phyloP scores from a whole-genome alignment of 64 coral and sea anemone genomes.

The Cladopsammia gracilis region DNA sequence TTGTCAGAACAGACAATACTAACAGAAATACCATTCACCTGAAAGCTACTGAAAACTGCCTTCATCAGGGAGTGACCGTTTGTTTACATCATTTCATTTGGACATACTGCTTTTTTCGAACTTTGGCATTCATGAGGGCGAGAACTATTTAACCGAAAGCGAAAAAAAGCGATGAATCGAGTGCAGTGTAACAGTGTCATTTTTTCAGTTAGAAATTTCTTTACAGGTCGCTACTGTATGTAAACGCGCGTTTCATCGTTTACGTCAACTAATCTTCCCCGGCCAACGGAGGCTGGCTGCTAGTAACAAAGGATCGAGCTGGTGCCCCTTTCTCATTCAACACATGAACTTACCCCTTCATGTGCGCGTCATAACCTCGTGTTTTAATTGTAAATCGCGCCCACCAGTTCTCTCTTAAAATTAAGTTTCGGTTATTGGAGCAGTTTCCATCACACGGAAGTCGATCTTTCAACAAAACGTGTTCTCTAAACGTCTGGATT shows the following conservation, averaged over 20 bases:
- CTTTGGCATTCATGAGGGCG: neutral
- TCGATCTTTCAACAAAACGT: neutral
- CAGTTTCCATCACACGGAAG: neutral
- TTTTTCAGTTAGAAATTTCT: neutral
- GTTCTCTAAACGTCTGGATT: neutral
- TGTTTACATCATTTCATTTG: too few species aligned
- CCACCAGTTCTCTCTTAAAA: conserved; percentile 39
- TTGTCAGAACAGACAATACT: too few species aligned
- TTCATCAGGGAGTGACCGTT: too few species aligned
- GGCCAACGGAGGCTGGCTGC: neutral
- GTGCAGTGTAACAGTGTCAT: neutral
- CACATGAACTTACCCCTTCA: neutral
- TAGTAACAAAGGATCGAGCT: conserved; percentile 16
- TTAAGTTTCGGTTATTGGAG: neutral
- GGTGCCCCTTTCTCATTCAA: conserved; percentile 26
- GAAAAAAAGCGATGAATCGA: neutral
- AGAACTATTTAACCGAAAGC: neutral
- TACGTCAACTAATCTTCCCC: neutral
- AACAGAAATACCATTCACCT: too few species aligned
- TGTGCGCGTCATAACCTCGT: conserved; percentile 23
- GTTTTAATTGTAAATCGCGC: conserved; percentile 24
- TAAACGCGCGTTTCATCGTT: conserved; percentile 29
- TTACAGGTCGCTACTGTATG: neutral
- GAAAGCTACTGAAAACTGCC: too few species aligned
- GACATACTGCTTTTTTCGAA: too few species aligned